Evolutionary conservation across 2,797 vertebrate genomes (phyloP), one percentile per base, ranked within the genome.

Genomic region (Gallinago solitaria): DNA sequence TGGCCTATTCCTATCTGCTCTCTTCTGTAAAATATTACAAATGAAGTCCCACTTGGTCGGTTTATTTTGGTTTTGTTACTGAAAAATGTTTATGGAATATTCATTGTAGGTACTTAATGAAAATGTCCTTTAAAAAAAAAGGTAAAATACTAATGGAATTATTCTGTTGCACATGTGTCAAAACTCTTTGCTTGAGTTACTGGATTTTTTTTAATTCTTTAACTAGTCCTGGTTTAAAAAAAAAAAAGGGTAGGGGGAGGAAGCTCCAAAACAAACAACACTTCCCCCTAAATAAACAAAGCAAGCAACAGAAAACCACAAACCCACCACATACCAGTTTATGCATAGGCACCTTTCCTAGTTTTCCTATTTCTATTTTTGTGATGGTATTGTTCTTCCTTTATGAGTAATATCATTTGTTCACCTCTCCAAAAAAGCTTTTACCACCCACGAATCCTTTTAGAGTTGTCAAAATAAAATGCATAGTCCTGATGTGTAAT

Each of bases 401-500:
- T 83, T 33, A 37, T 76, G 87, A 92, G 28, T 47, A 68, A 43
- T 51, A 90, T 35, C 23, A 15, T 30, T 79, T 64, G 50, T 83
- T 76, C 27, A 56, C 15, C 43, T 47, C 67, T 73, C 59, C n/a
- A 47, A 81, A 84, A 91, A 60, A 73, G 65, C 48, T 73, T 91
- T 89, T 88, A 60, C 69, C 57, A 51, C 69, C 80, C 93, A 90
- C 35, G 33, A 84, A 95, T 97, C 68, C 82, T 86, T 93, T 93
- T 89, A 93, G 84, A 92, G 95, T 87, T 90, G 93, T 94, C 94
- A 96, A 82, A 95, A 77, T 92, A 91, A 90, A 97, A 95, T 91
- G 48, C 93, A 76, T 92, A 86, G 94, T 37, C 70, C 83, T 94
- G 81, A 82, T 97, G 82, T 95, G 93, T 97, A 97, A 97, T 97